phyloP scores from a whole-genome alignment of 92 coral and sea anemone genomes.

The Desmophyllum pertusum region DNA sequence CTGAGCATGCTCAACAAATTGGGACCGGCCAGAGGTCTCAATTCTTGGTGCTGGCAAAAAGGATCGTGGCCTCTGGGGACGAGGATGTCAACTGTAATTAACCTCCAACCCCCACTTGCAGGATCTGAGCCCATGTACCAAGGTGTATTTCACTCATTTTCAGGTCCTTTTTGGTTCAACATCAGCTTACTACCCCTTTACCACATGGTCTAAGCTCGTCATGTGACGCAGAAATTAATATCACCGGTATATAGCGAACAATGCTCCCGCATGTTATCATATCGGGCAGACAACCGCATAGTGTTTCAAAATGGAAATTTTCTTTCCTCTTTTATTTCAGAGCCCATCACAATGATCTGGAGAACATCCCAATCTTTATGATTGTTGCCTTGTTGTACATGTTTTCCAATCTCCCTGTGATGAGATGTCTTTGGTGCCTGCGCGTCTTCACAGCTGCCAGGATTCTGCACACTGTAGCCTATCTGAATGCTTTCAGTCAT shows the following conservation, averaged over 20 bases:
- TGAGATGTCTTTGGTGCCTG: slow-evolving; percentile 71
- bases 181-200: too few relatives aligned
- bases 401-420: slow-evolving; percentile 57
- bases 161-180: background rate
- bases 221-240: background rate
- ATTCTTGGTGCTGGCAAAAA: too few relatives aligned
- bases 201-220: background rate
- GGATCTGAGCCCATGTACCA: too few relatives aligned
- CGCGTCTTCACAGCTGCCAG: slow-evolving; percentile 80
- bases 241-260: background rate
- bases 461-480: slow-evolving; percentile 68
- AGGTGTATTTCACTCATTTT: too few relatives aligned
- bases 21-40: too few relatives aligned
- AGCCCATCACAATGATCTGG: slow-evolving; percentile 87
- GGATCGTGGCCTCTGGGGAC: too few relatives aligned
- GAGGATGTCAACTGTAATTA: too few relatives aligned
- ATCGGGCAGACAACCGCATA: background rate
- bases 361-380: slow-evolving; percentile 81
- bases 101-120: too few relatives aligned
- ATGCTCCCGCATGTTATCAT: too few relatives aligned
- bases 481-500: slow-evolving; percentile 9
- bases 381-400: slow-evolving; percentile 73
- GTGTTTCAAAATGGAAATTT: background rate
- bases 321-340: slow-evolving; percentile 43
- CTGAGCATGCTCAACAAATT: too few relatives aligned